These are phyloP conservation scores for Chesias legatella DNA, from an alignment of 2,888 invertebrate genomes.

Conservation along the genomic window DNA sequence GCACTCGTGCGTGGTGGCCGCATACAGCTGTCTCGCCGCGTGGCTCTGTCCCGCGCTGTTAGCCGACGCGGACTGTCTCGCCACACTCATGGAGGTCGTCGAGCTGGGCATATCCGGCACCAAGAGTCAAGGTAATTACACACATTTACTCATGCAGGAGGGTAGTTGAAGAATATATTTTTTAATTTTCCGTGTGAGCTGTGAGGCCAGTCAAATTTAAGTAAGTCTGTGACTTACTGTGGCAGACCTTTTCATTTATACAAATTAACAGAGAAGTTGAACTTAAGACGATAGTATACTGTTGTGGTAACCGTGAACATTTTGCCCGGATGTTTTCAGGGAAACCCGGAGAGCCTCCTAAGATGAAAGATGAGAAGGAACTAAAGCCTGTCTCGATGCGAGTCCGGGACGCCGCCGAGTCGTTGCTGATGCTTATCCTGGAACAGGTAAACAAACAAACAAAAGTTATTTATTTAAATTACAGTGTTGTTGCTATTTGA, in stretches of 20 bases:
- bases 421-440: constrained; percentile 92
- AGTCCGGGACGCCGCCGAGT: constrained; percentile 98
- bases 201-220: too few relatives aligned
- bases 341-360: constrained; percentile 92
- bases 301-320: constrained; percentile 1
- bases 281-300: too few relatives aligned
- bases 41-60: constrained; percentile 97
- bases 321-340: constrained; percentile 37
- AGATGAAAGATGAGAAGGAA: constrained; percentile 97
- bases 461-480: too few relatives aligned
- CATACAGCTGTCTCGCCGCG: constrained; percentile 93
- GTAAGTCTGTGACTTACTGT: too few relatives aligned
- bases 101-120: constrained; percentile 98
- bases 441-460: constrained; percentile 86
- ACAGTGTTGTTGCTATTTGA: too few relatives aligned
- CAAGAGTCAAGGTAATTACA: constrained; percentile 89
- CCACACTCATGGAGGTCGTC: constrained; percentile 96
- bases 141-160: too few relatives aligned
- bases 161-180: too few relatives aligned
- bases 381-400: constrained; percentile 98
- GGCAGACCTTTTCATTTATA: too few relatives aligned
- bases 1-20: constrained; percentile 96
- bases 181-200: too few relatives aligned
- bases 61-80: constrained; percentile 94
- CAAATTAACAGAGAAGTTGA: too few relatives aligned